phyloP scores from a whole-genome alignment of 2,888 invertebrate species.

The Pachydiplax longipennis region DNA sequence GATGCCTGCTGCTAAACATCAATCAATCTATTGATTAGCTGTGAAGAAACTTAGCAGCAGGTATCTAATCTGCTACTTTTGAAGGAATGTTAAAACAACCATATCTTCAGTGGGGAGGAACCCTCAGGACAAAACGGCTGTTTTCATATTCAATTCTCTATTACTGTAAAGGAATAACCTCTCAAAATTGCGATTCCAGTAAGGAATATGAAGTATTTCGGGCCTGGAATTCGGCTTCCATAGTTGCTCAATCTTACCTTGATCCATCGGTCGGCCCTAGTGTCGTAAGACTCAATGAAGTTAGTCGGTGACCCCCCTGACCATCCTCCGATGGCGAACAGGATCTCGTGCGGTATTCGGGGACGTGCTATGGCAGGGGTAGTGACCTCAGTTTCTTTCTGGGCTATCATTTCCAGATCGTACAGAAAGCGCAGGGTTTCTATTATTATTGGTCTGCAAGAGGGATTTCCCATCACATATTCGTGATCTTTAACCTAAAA shows the following conservation, averaged over 20 bases:
- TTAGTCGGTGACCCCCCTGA: conserved; percentile 73
- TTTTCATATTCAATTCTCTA: too few relatives aligned
- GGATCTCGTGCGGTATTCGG: conserved; percentile 85
- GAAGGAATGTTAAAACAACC: too few relatives aligned
- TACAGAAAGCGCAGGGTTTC: conserved; percentile 91
- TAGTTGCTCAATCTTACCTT: conserved; percentile 60
- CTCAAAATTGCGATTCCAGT: too few relatives aligned
- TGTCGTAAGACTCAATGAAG: conserved; percentile 88
- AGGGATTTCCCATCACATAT: conserved; percentile 82
- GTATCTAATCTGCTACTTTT: too few relatives aligned
- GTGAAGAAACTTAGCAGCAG: too few relatives aligned
- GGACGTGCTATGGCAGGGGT: conserved; percentile 79
- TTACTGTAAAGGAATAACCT: too few relatives aligned
- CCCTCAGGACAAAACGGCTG: too few relatives aligned
- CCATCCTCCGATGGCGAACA: conserved; percentile 87
- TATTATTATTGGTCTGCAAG: conserved; percentile 86
- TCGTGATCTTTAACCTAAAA: conserved; percentile 77
- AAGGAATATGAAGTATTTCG: too few relatives aligned
- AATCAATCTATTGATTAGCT: too few relatives aligned
- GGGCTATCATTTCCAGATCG: conserved; percentile 87
- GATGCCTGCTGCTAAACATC: too few relatives aligned
- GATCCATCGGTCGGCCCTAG: conserved; percentile 89
- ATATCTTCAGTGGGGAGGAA: too few relatives aligned
- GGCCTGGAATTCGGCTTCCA: too few relatives aligned
- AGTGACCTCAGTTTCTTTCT: conserved; percentile 80